Evolutionary conservation across 2,888 invertebrate genomes (phyloP), one percentile per base, ranked within the genome.

Genomic region (Amphiduros pacificus): DNA sequence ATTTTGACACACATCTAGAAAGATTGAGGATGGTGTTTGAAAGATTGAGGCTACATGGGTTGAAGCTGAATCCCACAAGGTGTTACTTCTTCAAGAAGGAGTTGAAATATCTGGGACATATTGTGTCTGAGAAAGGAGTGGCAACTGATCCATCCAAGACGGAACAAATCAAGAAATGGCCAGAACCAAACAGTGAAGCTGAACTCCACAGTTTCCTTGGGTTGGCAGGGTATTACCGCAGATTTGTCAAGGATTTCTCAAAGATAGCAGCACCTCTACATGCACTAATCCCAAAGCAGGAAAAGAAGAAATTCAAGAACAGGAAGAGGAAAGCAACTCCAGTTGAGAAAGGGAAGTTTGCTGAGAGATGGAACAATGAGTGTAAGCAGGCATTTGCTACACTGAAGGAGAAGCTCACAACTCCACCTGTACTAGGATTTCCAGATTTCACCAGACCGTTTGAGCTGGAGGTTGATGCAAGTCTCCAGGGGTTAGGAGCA

Each of bases 21-120:
- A 61, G 66, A 31, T 55, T 74, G 1, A 65, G 64, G 4, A 5
- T 44, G 5, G 44, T 44, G n/a, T 44, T 44, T n/a, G n/a, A 5
- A 17, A 44, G 44, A 44, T 44, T 44, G 44, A 5, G 44, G 22
- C 6, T 20, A 5, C 44, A 44, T n/a, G n/a, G n/a, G 4, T 44
- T 76, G 26, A 70, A 62, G 36, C 31, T 74, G 9, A 67, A 71
- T 51, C 63, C 67, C 2, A 62, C 51, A 24, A 74, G 74, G 58
- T 72, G 72, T 56, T 20, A 27, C 24, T 58, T 71, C 9, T 57
- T 57, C 27, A 31, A 27, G 53, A 41, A 52, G 29, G 58, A 62
- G 31, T 55, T 63, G 6, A 22, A 24, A 17, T 63, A 44, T 29
- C 41, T 63, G 22, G 63, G 63, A 44, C 63, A 63, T 40, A 29